Conservation (phyloP, 2,113 vertebrate species). For the Podarcis cretensis region DNA sequence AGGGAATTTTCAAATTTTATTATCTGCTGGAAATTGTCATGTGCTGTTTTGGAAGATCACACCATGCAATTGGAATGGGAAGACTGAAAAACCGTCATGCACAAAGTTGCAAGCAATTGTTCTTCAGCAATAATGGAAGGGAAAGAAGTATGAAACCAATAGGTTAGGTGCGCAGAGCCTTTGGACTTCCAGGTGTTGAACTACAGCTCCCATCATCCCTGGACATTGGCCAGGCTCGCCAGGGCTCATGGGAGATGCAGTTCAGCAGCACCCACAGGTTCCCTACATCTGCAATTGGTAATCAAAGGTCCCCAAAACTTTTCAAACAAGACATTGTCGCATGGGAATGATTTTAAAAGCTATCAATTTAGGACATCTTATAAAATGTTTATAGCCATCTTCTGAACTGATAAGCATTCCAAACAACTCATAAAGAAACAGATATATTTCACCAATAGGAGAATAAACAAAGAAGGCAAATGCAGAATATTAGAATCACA, state of each 20-base stretch:
- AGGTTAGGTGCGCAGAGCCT: no score
- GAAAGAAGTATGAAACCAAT: no score
- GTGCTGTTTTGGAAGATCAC: background rate
- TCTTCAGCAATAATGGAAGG: background rate
- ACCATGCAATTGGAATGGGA: background rate
- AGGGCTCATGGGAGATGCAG: no score
- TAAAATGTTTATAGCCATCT: background rate
- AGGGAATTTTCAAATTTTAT: background rate
- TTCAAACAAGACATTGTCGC: background rate
- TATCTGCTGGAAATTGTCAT: no score
- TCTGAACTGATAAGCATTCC: background rate
- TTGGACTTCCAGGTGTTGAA: no score
- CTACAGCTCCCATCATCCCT: no score
- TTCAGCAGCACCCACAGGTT: no score
- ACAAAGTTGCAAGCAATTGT: background rate
- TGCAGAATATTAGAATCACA: background rate
- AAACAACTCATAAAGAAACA: background rate
- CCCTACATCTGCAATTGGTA: no score
- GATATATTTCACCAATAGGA: background rate
- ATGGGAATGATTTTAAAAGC: background rate
- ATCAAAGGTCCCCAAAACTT: background rate
- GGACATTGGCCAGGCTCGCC: no score
- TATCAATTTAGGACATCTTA: background rate
- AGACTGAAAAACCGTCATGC: background rate
- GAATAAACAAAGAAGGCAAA: background rate